Evolutionary conservation across 2,113 vertebrate species (phyloP), one percentile per base, ranked within the genome.

Genomic region (Rhadina sibilatrix): DNA sequence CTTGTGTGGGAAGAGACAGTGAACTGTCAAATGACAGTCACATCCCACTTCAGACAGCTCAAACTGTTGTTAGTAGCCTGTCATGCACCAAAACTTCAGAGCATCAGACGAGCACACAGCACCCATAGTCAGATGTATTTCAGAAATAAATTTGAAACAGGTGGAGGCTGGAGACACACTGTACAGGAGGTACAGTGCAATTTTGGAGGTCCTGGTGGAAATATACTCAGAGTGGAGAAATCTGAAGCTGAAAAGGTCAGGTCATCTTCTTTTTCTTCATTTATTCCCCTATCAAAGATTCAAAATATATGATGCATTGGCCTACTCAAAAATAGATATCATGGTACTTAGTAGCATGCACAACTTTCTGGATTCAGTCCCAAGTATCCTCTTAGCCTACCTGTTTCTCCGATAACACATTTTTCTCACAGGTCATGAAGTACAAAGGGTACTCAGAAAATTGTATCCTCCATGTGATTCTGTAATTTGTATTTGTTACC

Each of bases 271-370:
- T 50, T 50, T 16, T 15, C 2, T 5, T 30, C 1, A 10, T 56
- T 74, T 56, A 69, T 56, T 85, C 2, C 5, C 11, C 7, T 31
- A 5, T 46, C 18, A 80, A 54, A 59, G 33, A 64, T 50, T 82
- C 20, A 56, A 84, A 90, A 35, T 6, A 60, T 7, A 50, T 0
- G 0, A 68, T 56, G 5, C 3, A 40, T 25, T 83, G 15, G 0
- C 9, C 47, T 79, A 3, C 10, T 37, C 12, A 56, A 60, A 90
- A 83, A 28, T 25, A 69, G 59, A 28, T 37, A 23, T 22, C 14
- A 42, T 22, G 23, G 14, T 54, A 68, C 9, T 53, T 52, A 74
- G 4, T 13, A 64, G 19, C 22, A 69, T 61, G 4, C 4, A 92
- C 22, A 80, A 52, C 5, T 7, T 46, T 81, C 31, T 59, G 20